Percentiles rank a stretch among this genome's conserved stretches.
phyloP scores from a whole-genome alignment of 2,113 vertebrate species.

The Pholis gunnellus region DNA sequence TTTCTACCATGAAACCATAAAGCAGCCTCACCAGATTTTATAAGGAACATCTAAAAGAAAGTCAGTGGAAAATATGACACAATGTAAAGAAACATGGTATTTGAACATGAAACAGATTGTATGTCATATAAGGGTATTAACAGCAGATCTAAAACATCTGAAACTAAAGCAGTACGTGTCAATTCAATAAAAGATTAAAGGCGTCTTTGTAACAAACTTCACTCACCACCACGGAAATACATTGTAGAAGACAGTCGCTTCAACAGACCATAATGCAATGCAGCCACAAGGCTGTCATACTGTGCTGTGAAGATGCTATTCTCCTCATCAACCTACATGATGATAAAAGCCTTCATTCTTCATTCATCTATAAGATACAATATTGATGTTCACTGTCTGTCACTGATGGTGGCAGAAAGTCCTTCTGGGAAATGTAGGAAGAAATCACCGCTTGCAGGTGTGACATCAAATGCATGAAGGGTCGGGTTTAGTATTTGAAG shows the following conservation, averaged over 20 bases:
- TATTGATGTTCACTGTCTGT: neutral
- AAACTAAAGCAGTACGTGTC: neutral
- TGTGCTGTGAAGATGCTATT: neutral
- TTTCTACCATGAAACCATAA: neutral
- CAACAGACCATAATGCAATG: neutral
- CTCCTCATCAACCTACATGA: neutral
- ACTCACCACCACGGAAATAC: neutral
- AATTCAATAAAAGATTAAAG: neutral
- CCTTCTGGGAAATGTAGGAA: neutral
- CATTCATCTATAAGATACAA: no score
- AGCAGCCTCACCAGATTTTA: neutral
- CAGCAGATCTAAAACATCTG: neutral
- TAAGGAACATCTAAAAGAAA: neutral
- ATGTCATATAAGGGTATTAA: neutral
- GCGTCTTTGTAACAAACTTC: no score
- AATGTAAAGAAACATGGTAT: neutral
- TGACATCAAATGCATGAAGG: neutral
- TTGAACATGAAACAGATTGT: neutral
- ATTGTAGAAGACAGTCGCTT: neutral
- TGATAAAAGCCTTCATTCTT: neutral
- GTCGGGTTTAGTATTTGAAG: neutral
- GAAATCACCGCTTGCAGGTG: neutral
- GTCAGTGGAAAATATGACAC: neutral
- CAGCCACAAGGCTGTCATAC: neutral
- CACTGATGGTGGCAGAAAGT: neutral